A percentile compares a stretch with the other conserved stretches of the same genome.
Evolutionary conservation across 2,888 invertebrate species (phyloP).

Genomic region (Caprella mutica): DNA sequence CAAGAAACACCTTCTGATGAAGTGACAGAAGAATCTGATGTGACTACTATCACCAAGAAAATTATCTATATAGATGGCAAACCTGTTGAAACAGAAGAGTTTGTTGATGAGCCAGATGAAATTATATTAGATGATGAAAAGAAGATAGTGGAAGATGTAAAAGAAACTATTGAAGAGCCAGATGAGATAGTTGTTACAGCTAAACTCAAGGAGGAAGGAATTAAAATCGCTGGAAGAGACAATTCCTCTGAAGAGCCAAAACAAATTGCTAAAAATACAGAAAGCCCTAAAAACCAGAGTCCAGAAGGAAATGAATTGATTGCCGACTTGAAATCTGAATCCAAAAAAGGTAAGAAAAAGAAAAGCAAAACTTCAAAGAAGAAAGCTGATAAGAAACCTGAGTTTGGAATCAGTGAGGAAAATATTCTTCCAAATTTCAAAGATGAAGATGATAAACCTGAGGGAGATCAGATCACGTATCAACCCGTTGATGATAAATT

Average conservation of each 20-base stretch:
- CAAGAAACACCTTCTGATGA: background rate
- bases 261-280: background rate
- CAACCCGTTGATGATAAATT: background rate
- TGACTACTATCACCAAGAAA: constrained; percentile 21
- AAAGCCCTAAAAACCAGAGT: no score
- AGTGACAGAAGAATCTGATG: constrained; percentile 2
- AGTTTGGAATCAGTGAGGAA: background rate
- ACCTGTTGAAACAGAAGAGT: constrained; percentile 28
- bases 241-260: background rate
- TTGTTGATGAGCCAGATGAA: constrained; percentile 8
- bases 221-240: background rate
- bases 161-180: background rate
- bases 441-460: background rate
- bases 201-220: background rate
- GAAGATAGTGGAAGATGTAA: background rate
- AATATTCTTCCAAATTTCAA: background rate
- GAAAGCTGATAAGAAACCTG: background rate
- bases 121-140: background rate
- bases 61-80: constrained; percentile 27
- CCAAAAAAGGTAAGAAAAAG: no score
- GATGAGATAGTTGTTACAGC: no score
- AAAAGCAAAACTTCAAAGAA: no score
- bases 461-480: background rate
- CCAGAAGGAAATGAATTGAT: no score
- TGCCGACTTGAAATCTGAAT: no score